Conservation (phyloP, 1,140 invertebrate species). For the Chelonus insularis region DNA sequence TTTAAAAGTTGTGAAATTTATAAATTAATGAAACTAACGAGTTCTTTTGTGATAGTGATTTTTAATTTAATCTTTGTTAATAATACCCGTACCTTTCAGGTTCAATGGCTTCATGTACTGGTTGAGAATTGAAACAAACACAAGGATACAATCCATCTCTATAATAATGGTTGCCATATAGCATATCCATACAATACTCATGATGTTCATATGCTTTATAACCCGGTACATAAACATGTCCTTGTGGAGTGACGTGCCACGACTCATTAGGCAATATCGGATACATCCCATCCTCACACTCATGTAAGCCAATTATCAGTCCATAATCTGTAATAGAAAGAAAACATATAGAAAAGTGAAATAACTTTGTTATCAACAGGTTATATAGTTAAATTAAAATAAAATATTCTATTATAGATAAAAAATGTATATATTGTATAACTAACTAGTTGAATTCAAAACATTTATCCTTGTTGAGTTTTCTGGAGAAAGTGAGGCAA, state of each 20-base stretch:
- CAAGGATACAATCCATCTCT: slow-evolving; percentile 14
- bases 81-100: neutral
- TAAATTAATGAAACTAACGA: too few relatives aligned
- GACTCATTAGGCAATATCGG: slow-evolving; percentile 8
- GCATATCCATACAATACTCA: slow-evolving; percentile 34
- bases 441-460: slow-evolving; percentile 6
- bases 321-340: slow-evolving; percentile 36
- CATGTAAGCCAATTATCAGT: slow-evolving; percentile 29
- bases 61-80: too few relatives aligned
- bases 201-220: slow-evolving; percentile 20
- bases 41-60: too few relatives aligned
- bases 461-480: neutral
- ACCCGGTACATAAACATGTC: slow-evolving; percentile 12
- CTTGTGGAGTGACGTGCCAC: slow-evolving; percentile 19
- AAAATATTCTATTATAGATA: neutral
- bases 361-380: too few relatives aligned
- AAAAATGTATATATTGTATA: neutral
- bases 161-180: neutral
- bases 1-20: too few relatives aligned
- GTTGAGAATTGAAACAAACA: neutral
- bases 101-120: neutral
- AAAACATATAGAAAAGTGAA: neutral
- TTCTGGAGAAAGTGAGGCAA: neutral
- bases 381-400: too few relatives aligned
- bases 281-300: slow-evolving; percentile 32